These are phyloP conservation scores for Nomada hirtipes DNA, from an alignment of 2,888 invertebrate genomes.

Conservation along the genomic window DNA sequence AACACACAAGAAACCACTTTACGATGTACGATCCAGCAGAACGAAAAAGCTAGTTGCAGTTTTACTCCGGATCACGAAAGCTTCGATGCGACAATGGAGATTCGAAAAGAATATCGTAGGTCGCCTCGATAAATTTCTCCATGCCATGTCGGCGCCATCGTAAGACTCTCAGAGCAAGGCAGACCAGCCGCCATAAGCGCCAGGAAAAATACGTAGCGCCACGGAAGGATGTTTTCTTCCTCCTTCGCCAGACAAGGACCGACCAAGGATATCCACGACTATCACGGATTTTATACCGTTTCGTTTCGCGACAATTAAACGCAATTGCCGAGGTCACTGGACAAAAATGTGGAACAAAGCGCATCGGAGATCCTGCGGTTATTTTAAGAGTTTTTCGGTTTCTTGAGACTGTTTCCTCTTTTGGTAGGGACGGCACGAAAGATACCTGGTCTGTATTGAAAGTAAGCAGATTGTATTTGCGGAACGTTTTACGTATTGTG, in stretches of 20 bases:
- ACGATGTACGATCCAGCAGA: slow-evolving; percentile 10
- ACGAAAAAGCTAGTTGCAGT: neutral
- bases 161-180: slow-evolving; percentile 39
- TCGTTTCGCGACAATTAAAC: slow-evolving; percentile 62
- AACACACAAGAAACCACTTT: too few species aligned
- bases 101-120: slow-evolving; percentile 22
- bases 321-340: slow-evolving; percentile 49
- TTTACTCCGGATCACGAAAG: slow-evolving; percentile 6
- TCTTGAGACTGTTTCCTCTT: too few species aligned
- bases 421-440: too few species aligned
- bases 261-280: slow-evolving; percentile 48
- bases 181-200: slow-evolving; percentile 39
- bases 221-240: slow-evolving; percentile 35
- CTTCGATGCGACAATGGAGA: neutral
- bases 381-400: slow-evolving; percentile 43
- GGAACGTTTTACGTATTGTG: too few species aligned
- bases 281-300: slow-evolving; percentile 24
- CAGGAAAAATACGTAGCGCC: slow-evolving; percentile 38
- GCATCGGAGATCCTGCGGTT: slow-evolving; percentile 22
- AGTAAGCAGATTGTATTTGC: too few species aligned
- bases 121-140: slow-evolving; percentile 57
- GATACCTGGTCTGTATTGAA: neutral
- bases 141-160: slow-evolving; percentile 29
- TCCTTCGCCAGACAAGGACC: slow-evolving; percentile 34
- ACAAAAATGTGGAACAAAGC: slow-evolving; percentile 62